Percentiles rank a stretch among this genome's conserved stretches.
Evolutionary conservation across 2,797 vertebrate species (phyloP).

Genomic region (Clarias fuscus): DNA sequence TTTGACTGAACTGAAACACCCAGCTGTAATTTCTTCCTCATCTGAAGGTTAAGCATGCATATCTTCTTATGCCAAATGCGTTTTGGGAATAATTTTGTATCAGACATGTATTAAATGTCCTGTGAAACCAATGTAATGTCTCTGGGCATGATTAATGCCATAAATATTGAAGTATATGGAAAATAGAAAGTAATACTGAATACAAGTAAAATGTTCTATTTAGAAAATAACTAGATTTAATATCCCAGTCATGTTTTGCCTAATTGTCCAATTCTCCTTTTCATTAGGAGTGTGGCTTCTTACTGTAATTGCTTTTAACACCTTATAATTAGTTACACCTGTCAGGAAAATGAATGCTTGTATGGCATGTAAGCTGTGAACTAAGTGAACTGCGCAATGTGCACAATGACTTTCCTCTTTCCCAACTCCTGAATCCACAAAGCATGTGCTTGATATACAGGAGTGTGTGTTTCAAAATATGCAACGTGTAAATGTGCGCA

Average conservation of each 20-base stretch:
- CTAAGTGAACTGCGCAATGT: slow-evolving; percentile 20
- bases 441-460: not conserved
- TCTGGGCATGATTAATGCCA: not conserved
- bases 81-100: not conserved
- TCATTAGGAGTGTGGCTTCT: slow-evolving; percentile 22
- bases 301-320: slow-evolving; percentile 43
- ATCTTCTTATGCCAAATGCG: not conserved
- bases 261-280: slow-evolving; percentile 18
- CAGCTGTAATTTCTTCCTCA: slow-evolving; percentile 28
- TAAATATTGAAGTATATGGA: no score
- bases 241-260: not conserved
- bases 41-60: slow-evolving; percentile 26
- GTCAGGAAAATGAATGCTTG: slow-evolving; percentile 37
- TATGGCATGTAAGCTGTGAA: not conserved
- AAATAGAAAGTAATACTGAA: not conserved
- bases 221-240: not conserved
- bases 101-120: slow-evolving; percentile 6
- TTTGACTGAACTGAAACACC: slow-evolving; percentile 4
- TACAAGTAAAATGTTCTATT: not conserved
- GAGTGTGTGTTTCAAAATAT: not conserved
- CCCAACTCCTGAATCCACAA: not conserved
- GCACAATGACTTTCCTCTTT: slow-evolving; percentile 13
- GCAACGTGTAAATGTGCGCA: no score
- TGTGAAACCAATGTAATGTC: not conserved
- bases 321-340: slow-evolving; percentile 44